Evolutionary conservation across 1,140 invertebrate species (phyloP).

Genomic region (Drosophila bocki): DNA sequence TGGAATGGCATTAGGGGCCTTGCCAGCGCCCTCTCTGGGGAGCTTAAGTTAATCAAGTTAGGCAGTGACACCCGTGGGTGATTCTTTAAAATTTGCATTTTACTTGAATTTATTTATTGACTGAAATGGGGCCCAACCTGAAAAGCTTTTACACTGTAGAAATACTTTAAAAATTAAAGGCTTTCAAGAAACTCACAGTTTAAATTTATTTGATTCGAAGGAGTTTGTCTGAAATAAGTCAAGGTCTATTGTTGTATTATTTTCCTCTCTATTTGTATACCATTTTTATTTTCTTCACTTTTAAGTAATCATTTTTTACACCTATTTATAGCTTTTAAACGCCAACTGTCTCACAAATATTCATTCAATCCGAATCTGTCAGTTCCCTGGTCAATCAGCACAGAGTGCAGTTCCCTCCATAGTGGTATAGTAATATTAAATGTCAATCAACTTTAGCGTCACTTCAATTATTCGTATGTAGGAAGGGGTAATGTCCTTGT

Average conservation of each 20-base stretch:
- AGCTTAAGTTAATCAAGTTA: slow-evolving; percentile 25
- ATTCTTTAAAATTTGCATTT: not conserved
- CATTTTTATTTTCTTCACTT: not conserved
- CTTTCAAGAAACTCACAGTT: not conserved
- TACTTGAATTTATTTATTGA: not conserved
- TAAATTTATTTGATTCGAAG: not conserved
- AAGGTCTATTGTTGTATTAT: not conserved
- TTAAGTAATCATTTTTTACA: not conserved
- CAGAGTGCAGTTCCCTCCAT: not conserved
- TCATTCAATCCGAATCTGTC: not conserved
- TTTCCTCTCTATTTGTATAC: not conserved
- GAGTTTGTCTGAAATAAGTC: not conserved
- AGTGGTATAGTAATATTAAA: not conserved
- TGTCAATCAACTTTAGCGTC: not conserved
- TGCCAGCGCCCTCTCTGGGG: not conserved
- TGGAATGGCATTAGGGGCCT: slow-evolving; percentile 28
- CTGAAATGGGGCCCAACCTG: not conserved
- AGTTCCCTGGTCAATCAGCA: too few relatives aligned
- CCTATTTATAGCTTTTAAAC: not conserved
- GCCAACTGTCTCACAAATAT: not conserved
- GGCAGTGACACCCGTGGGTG: not conserved
- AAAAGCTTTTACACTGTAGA: too few relatives aligned
- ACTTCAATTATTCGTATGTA: not conserved
- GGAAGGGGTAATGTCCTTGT: not conserved
- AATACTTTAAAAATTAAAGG: too few relatives aligned